Evolutionary conservation across 2,797 vertebrate genomes (phyloP).

Genomic region (Sparidentex hasta): DNA sequence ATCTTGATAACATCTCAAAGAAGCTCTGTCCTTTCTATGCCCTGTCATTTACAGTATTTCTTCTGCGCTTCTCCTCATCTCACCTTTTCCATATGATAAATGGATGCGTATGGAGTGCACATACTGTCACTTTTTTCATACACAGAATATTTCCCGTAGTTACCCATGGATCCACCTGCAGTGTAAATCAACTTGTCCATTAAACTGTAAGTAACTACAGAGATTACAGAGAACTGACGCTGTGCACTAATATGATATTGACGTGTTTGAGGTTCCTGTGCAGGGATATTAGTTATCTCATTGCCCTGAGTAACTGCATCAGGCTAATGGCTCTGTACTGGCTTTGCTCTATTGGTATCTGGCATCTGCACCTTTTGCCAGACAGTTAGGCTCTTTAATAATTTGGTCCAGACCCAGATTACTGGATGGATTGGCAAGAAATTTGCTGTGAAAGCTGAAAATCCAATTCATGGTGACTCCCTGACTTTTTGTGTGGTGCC

Average conservation of each 20-base stretch:
- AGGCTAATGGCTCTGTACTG: constrained; percentile 45
- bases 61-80: neutral
- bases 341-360: constrained; percentile 6
- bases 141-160: neutral
- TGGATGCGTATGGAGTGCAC: neutral
- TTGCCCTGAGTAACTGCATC: constrained; percentile 36
- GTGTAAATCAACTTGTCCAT: constrained; percentile 37
- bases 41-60: fast-evolving
- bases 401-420: neutral
- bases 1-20: neutral
- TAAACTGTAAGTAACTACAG: constrained; percentile 45
- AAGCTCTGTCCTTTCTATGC: neutral
- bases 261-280: constrained; percentile 49
- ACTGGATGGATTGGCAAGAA: neutral
- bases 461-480: neutral
- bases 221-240: constrained; percentile 55
- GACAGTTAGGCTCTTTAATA: neutral
- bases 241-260: constrained; percentile 56
- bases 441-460: neutral
- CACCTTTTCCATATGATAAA: neutral
- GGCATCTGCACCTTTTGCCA: constrained; percentile 15
- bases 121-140: neutral
- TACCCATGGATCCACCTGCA: neutral
- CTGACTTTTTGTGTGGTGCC: neutral
- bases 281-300: constrained; percentile 47